Conservation (phyloP, 2,797 vertebrate genomes). For the Bradypodion pumilum region DNA sequence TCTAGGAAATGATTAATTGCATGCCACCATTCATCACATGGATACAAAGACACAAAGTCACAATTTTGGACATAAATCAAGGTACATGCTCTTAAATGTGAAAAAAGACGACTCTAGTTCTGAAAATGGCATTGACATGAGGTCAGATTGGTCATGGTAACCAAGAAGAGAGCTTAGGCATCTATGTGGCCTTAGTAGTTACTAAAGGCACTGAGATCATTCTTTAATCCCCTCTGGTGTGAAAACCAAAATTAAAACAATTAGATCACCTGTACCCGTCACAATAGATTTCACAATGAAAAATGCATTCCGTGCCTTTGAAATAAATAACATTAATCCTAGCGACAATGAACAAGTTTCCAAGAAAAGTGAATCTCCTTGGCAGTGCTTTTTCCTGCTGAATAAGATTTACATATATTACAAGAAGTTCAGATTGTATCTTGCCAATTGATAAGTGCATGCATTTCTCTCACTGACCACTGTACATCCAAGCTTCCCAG, state of each 20-base stretch:
- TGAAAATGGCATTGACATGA: conserved; percentile 77
- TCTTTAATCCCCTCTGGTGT: conserved; percentile 79
- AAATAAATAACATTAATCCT: conserved; percentile 81
- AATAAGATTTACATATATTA: conserved; percentile 80
- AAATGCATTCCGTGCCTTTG: conserved; percentile 81
- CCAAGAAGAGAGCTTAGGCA: conserved; percentile 75
- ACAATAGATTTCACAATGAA: conserved; percentile 79
- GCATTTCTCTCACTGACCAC: conserved; percentile 65
- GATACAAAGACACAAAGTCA: conserved; percentile 77
- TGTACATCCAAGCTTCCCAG: conserved; percentile 59
- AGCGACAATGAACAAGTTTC: conserved; percentile 80
- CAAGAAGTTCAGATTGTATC: conserved; percentile 75
- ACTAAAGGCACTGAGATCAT: conserved; percentile 79
- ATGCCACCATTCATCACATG: conserved; percentile 74
- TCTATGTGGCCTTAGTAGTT: conserved; percentile 78
- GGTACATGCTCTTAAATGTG: conserved; percentile 74
- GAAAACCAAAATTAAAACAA: conserved; percentile 84
- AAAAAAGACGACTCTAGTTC: conserved; percentile 71
- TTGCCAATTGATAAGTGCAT: conserved; percentile 68
- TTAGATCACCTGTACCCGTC: conserved; percentile 79
- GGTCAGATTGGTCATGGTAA: conserved; percentile 81
- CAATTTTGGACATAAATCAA: conserved; percentile 82
- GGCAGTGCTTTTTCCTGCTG: conserved; percentile 73
- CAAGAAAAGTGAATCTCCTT: conserved; percentile 83
- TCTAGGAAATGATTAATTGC: conserved; percentile 79